Conservation (phyloP, 2,113 vertebrate species). For the Vicugna pacos region DNA sequence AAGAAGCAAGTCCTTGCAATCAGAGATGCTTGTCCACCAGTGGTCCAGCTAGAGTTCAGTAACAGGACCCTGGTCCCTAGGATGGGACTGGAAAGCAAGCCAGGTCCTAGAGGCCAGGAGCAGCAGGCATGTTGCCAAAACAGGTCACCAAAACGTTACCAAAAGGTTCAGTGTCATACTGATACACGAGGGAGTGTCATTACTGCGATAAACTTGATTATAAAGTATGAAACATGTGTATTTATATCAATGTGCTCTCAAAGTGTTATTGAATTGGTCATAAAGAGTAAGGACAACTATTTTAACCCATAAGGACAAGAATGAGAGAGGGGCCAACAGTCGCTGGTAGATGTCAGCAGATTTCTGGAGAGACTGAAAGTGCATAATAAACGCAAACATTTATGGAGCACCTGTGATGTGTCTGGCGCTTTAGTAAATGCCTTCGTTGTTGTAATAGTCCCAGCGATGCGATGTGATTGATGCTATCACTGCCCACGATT, state of each 20-base stretch:
- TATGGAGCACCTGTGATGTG: background rate
- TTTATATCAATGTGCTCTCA: background rate
- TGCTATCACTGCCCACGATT: background rate
- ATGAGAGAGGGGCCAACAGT: background rate
- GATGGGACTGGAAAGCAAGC: background rate
- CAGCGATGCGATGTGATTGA: background rate
- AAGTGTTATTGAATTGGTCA: background rate
- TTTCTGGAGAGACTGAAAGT: background rate
- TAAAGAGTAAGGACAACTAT: background rate
- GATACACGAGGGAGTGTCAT: background rate
- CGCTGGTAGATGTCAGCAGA: background rate
- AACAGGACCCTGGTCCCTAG: background rate
- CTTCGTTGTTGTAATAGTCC: background rate
- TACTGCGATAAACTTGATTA: background rate
- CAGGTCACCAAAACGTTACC: background rate
- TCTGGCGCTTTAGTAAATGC: background rate
- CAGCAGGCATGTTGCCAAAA: background rate
- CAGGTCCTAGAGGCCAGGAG: background rate
- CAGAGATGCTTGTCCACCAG: background rate
- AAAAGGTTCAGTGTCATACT: background rate
- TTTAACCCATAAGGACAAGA: background rate
- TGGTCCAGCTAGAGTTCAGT: background rate
- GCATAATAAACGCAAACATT: background rate
- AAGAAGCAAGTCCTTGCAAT: background rate
- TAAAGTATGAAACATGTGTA: background rate